Percentiles rank a stretch among this genome's conserved stretches.
These are phyloP conservation scores for Anthonomus grandis DNA, from an alignment of 1,140 invertebrate genomes.

Conservation along the genomic window DNA sequence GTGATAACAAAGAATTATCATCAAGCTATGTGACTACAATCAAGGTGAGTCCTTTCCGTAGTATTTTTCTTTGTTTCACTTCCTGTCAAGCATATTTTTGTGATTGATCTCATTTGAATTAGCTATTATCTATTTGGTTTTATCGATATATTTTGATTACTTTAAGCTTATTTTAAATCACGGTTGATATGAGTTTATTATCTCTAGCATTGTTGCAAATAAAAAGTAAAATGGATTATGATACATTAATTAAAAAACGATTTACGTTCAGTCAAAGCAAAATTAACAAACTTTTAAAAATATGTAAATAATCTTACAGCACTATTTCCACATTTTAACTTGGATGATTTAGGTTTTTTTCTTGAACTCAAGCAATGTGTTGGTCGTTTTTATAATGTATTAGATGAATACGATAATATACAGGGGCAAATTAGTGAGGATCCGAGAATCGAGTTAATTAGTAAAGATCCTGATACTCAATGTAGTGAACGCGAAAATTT, in stretches of 20 bases:
- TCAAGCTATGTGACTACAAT: too few relatives aligned
- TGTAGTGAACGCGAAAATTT: background rate
- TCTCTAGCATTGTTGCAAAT: background rate
- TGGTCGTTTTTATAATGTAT: too few relatives aligned
- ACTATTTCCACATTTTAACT: background rate
- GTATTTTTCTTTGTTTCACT: background rate
- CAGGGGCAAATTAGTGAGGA: too few relatives aligned
- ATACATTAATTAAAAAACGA: constrained; percentile 8
- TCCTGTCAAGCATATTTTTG: background rate
- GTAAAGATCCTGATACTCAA: background rate
- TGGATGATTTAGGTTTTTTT: background rate
- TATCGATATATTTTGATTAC: background rate
- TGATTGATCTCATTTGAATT: constrained; percentile 5
- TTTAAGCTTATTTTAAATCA: background rate
- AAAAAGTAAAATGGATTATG: background rate
- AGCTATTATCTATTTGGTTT: background rate
- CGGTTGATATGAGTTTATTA: background rate
- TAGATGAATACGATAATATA: constrained; percentile 8
- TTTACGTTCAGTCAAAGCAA: constrained; percentile 1
- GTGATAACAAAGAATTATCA: too few relatives aligned
- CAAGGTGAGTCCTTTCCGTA: constrained; percentile 10
- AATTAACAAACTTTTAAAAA: constrained; percentile 13
- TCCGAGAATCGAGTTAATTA: background rate
- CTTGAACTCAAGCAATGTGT: too few relatives aligned
- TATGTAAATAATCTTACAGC: background rate